Evolutionary conservation across 2,888 invertebrate genomes (phyloP), one percentile per base, ranked within the genome.

Genomic region (Metalampra italica): DNA sequence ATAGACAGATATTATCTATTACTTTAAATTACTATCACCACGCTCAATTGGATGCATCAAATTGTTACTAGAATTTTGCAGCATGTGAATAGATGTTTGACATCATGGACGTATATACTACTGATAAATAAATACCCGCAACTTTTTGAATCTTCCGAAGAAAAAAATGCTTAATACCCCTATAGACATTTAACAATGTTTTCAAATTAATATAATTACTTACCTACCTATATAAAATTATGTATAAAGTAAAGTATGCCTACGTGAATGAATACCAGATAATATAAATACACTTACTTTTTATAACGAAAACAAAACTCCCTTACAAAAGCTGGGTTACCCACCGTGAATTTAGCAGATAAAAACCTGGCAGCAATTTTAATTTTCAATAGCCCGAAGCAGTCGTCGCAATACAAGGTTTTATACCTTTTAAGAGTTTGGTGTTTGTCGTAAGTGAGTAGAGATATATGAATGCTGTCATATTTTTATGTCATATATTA

Each of bases 311-410:
- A 55, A 59, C 51, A 47, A 43, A 50, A 54, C 47, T 52, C 45
- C 49, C 49, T 48, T 59, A 75, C 75, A 81, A 77, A 74, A 71
- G 68, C 64, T 47, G 60, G 59, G 63, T 64, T 70, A 67, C 64
- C 67, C 68, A 71, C 70, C 62, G 72, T 66, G 62, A 67, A 65
- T 65, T 71, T 64, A 48, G 71, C 71, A 72, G 70, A 78, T 75
- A 82, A 81, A 75, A 75, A 74, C 62, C 65, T 69, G 69, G 71
- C 68, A 73, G 75, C 74, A 74, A 78, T 83, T 85, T 85, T 86
- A 87, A 87, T 88, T 85, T 86, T 75, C 78, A 75, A 82, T 84
- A 75, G 81, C 82, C 86, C 57, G 65, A 68, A 81, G 69, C 64
- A 71, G 68, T 69, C 71, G 66, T 77, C 66, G 71, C 68, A 68